Evolutionary conservation across 2,888 invertebrate genomes (phyloP), one percentile per base, ranked within the genome.

Genomic region (Steinernema carpocapsae): DNA sequence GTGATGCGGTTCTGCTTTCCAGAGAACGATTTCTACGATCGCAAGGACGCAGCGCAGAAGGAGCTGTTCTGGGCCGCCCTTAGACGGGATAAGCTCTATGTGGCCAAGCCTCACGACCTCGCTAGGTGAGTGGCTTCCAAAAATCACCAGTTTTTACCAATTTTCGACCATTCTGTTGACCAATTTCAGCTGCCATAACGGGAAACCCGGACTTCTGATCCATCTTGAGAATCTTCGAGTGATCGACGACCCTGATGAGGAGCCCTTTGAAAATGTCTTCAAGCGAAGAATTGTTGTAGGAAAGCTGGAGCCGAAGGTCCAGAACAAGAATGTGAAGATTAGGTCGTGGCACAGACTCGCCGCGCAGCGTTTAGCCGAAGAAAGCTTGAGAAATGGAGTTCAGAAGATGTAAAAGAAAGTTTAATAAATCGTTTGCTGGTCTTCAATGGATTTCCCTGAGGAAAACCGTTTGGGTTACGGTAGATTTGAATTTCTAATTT

Each of bases 51-150:
- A 29, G 26, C 26, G 29, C 64, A 64, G 17, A 29, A 32, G 17
- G 19, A 32, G n/a, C 24, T 29, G 64, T 64, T 64, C 64, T 12
- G 12, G 37, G 19, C 3, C 1, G 64, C 32, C 14, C 19, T 64
- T 29, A 64, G 32, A n/a, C 24, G 64, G n/a, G 64, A 64, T 26
- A 29, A 37, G 14, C 64, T 64, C 17, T 64, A 64, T 32, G 64
- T 64, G 17, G 64, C 29, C 24, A 64, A 29, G 12, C 29, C 29
- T 29, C 64, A 64, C 17, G 17, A 22, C 1, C 37, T 32, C 17
- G 17, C 19, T 4, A 48, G 3, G 17, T 37, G 10, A 37, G 37
- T 37, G 10, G 37, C 3, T 37, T 37, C 37, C 37, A n/a, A 19
- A 17, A 48, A 48, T 48, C 4, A 48, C 48, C 4, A n/a, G 48